Evolutionary conservation across 2,888 invertebrate genomes (phyloP).

Genomic region (Drosophila picticornis): DNA sequence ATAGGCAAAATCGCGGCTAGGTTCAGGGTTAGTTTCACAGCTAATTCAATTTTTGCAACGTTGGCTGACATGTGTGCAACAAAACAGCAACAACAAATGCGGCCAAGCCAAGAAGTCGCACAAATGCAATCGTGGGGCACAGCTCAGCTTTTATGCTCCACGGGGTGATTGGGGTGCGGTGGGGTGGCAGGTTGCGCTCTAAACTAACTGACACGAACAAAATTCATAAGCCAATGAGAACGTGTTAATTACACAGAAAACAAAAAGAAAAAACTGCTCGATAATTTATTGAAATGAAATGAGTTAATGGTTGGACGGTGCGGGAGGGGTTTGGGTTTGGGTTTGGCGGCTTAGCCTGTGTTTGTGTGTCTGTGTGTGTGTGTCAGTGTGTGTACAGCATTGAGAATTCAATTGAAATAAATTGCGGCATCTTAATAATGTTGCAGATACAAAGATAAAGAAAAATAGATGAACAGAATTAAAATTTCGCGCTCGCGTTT

Average conservation of each 20-base stretch:
- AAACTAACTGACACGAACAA: slow-evolving; percentile 29
- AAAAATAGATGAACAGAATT: slow-evolving; percentile 52
- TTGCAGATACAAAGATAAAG: slow-evolving; percentile 54
- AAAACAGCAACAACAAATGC: slow-evolving; percentile 50
- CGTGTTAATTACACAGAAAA: slow-evolving; percentile 70
- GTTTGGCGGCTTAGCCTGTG: slow-evolving; percentile 24
- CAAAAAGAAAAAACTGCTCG: slow-evolving; percentile 25
- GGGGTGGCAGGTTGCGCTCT: slow-evolving; percentile 4
- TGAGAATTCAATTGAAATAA: slow-evolving; percentile 51
- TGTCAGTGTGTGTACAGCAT: slow-evolving; percentile 71
- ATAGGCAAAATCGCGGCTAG: slow-evolving; percentile 54
- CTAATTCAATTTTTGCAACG: slow-evolving; percentile 74
- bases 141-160: slow-evolving; percentile 5
- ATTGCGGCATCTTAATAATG: slow-evolving; percentile 43
- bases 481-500: slow-evolving; percentile 65
- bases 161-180: slow-evolving; percentile 3
- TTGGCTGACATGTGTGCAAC: slow-evolving; percentile 44
- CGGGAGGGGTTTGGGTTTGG: background rate
- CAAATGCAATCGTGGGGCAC: slow-evolving; percentile 60
- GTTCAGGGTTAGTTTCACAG: slow-evolving; percentile 72
- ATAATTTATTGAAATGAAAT: slow-evolving; percentile 62
- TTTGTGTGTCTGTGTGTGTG: background rate
- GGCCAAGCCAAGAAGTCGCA: slow-evolving; percentile 74
- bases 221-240: slow-evolving; percentile 67
- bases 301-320: slow-evolving; percentile 13